These are phyloP conservation scores for Thaleichthys pacificus DNA, from an alignment of 2,797 vertebrate species.

Conservation along the genomic window DNA sequence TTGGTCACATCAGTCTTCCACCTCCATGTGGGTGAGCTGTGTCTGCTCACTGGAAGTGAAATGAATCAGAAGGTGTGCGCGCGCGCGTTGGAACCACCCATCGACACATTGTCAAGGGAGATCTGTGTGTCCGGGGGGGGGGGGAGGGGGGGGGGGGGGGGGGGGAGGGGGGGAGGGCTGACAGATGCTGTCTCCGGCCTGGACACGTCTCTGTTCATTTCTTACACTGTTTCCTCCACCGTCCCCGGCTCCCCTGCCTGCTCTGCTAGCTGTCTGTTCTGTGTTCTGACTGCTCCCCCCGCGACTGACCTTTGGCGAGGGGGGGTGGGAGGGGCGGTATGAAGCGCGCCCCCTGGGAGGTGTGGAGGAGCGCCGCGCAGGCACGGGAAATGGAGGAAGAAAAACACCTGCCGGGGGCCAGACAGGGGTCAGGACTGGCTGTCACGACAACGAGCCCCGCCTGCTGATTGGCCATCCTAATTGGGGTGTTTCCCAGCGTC, in stretches of 20 bases:
- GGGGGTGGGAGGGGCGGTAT: slow-evolving; percentile 35
- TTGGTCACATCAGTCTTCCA: too few relatives aligned
- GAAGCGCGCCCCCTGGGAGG: slow-evolving; percentile 16
- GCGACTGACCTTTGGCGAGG: slow-evolving; percentile 37
- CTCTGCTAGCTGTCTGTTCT: not conserved
- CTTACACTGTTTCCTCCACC: not conserved
- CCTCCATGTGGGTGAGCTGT: not conserved
- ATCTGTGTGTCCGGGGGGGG: too few relatives aligned
- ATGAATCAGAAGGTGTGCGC: not conserved
- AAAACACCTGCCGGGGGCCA: slow-evolving; percentile 18
- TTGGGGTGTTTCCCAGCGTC: slow-evolving; percentile 44
- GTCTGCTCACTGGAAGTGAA: not conserved
- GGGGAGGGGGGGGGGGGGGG: too few relatives aligned
- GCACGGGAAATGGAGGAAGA: slow-evolving; percentile 19
- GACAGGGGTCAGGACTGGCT: slow-evolving; percentile 37
- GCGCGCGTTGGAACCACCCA: too few relatives aligned
- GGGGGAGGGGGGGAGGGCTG: too few relatives aligned
- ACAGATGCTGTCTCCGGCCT: not conserved
- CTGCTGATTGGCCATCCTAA: slow-evolving; percentile 52
- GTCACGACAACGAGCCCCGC: slow-evolving; percentile 29
- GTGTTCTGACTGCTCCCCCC: slow-evolving; percentile 12
- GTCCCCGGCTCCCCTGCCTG: too few relatives aligned
- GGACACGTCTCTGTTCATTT: not conserved
- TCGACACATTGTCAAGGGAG: not conserved
- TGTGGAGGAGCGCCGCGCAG: slow-evolving; percentile 14